These are phyloP conservation scores for Mandrillus leucophaeus DNA, from an alignment of 2,113 vertebrate species.

Conservation along the genomic window DNA sequence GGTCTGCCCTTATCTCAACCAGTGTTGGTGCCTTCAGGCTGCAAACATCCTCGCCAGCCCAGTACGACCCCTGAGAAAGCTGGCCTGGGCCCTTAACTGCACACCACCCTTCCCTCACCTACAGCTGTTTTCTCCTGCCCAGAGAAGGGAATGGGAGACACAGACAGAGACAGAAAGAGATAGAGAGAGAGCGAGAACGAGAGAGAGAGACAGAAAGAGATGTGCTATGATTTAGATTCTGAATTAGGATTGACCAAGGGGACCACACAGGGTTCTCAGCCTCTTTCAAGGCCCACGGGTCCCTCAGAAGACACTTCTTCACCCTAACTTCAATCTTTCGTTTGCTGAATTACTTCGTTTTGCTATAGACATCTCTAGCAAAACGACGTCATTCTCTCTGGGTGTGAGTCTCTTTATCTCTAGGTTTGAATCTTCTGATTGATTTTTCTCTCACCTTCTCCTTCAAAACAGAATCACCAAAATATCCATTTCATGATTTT, in stretches of 20 bases:
- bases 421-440: neutral
- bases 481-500: neutral
- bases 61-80: neutral
- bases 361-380: neutral
- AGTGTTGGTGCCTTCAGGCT: neutral
- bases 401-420: neutral
- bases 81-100: neutral
- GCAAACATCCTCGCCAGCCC: neutral
- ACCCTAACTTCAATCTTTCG: neutral
- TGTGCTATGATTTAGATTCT: neutral
- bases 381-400: neutral
- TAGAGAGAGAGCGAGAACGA: fast-evolving
- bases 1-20: neutral
- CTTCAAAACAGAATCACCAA: neutral
- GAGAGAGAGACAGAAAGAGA: neutral
- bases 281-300: neutral
- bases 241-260: neutral
- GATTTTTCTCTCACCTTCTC: neutral
- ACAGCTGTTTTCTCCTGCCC: neutral
- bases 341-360: neutral
- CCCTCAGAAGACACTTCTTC: neutral
- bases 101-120: too few species aligned
- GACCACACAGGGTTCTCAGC: neutral
- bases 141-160: too few species aligned
- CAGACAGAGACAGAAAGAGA: neutral